phyloP scores from a whole-genome alignment of 2,113 vertebrate genomes.

The Brachypteracias leptosomus region DNA sequence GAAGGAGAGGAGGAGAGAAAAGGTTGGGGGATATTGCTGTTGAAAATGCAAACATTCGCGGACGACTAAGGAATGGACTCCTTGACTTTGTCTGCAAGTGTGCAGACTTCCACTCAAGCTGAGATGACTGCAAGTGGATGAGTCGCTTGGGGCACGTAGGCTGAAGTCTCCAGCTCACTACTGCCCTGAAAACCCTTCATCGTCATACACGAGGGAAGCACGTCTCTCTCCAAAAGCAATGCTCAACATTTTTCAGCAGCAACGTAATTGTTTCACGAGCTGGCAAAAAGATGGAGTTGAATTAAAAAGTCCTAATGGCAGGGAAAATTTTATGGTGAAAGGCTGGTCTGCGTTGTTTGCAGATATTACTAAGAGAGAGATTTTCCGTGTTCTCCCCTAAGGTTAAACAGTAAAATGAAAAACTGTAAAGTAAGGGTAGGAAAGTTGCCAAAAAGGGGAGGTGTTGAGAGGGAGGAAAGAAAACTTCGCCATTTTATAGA shows the following conservation, averaged over 20 bases:
- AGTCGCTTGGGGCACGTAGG: neutral
- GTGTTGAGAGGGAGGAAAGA: slow-evolving; percentile 20
- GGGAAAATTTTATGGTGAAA: slow-evolving; percentile 24
- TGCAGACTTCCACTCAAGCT: neutral
- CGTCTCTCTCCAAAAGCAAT: neutral
- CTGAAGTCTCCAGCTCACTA: neutral
- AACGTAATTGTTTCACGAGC: neutral
- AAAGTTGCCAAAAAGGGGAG: slow-evolving; percentile 43
- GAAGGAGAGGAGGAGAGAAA: neutral
- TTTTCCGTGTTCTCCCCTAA: slow-evolving; percentile 1
- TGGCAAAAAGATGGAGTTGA: slow-evolving; percentile 48
- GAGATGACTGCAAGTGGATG: neutral
- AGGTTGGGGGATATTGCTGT: neutral
- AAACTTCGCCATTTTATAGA: neutral
- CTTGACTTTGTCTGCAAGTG: neutral
- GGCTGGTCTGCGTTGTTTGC: neutral
- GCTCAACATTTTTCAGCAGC: slow-evolving; percentile 46
- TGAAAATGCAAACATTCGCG: neutral
- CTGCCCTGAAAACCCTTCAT: neutral
- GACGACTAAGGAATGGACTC: neutral
- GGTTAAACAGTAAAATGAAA: slow-evolving; percentile 20
- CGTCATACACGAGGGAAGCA: neutral
- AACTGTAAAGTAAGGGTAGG: slow-evolving; percentile 24
- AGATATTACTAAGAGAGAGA: slow-evolving; percentile 28
- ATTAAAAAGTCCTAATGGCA: slow-evolving; percentile 35